These are phyloP conservation scores for Aplocera efformata DNA, from an alignment of 2,888 invertebrate genomes.

Conservation along the genomic window DNA sequence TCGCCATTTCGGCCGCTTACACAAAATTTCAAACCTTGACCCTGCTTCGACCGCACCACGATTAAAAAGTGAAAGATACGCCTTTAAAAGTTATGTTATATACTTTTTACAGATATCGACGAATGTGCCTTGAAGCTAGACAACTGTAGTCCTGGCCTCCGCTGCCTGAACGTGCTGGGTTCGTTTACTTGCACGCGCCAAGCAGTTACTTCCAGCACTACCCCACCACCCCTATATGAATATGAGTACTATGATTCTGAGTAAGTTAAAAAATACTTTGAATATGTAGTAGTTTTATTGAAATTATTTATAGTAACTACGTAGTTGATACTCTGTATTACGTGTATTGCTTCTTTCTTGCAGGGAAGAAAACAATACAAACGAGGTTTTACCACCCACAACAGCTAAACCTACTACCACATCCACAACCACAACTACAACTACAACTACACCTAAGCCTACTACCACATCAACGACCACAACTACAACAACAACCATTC, in stretches of 20 bases:
- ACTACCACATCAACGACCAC: constrained; percentile 15
- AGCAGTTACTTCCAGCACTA: constrained; percentile 33
- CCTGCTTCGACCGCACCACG: no score
- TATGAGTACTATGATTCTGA: constrained; percentile 64
- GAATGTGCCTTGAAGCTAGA: constrained; percentile 81
- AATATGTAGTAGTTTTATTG: no score
- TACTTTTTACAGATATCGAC: constrained; percentile 84
- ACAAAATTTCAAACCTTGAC: no score
- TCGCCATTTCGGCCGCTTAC: no score
- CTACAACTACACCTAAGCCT: constrained; percentile 4
- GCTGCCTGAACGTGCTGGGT: constrained; percentile 96
- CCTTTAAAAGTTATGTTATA: no score
- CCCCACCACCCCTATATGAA: constrained; percentile 38
- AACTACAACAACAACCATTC: constrained; percentile 23
- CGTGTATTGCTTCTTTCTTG: constrained; percentile 4
- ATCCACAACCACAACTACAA: constrained; percentile 13
- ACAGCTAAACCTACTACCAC: constrained; percentile 19
- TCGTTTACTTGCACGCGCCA: constrained; percentile 88
- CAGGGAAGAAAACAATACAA: constrained; percentile 50
- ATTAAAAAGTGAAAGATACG: no score
- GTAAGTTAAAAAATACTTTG: constrained; percentile 41
- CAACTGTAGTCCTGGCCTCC: constrained; percentile 65
- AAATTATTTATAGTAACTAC: no score
- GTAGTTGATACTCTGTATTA: no score
- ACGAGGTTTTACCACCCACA: constrained; percentile 6